Conservation (phyloP, 2,888 invertebrate species). For the Patella caerulea region DNA sequence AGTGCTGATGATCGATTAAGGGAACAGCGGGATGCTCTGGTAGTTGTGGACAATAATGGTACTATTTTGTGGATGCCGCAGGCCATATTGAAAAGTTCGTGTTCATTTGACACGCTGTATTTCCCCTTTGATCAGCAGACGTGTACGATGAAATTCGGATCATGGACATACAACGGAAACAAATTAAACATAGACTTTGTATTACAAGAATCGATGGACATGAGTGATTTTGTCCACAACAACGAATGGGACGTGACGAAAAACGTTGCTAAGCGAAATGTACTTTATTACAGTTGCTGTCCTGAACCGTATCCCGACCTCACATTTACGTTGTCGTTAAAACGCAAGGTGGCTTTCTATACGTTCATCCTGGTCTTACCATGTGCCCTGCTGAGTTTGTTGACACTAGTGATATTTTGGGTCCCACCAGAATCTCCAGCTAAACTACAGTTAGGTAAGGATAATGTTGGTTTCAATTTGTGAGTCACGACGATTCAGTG, state of each 20-base stretch:
- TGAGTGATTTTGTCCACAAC: slow-evolving; percentile 65
- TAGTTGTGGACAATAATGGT: slow-evolving; percentile 60
- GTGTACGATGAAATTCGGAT: slow-evolving; percentile 68
- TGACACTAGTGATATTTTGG: slow-evolving; percentile 71
- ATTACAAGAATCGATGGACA: slow-evolving; percentile 46
- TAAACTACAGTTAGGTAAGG: slow-evolving; percentile 69
- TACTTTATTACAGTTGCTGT: slow-evolving; percentile 65
- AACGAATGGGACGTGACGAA: slow-evolving; percentile 69
- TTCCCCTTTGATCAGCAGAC: slow-evolving; percentile 69
- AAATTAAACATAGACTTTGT: slow-evolving; percentile 59
- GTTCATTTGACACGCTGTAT: slow-evolving; percentile 66
- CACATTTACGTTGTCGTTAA: slow-evolving; percentile 60
- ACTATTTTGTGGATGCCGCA: slow-evolving; percentile 61
- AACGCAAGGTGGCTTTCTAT: slow-evolving; percentile 63
- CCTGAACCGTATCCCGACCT: slow-evolving; percentile 65
- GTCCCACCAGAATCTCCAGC: slow-evolving; percentile 71
- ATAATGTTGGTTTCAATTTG: not conserved
- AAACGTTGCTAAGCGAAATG: slow-evolving; percentile 58
- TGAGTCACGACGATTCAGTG: too few relatives aligned
- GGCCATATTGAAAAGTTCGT: slow-evolving; percentile 67
- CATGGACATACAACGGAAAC: slow-evolving; percentile 68
- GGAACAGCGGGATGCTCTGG: slow-evolving; percentile 68
- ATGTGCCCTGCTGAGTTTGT: slow-evolving; percentile 67
- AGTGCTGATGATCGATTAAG: slow-evolving; percentile 69
- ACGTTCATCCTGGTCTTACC: slow-evolving; percentile 69